These are phyloP conservation scores for Calameuta pallipes DNA, from an alignment of 2,888 invertebrate genomes.

Conservation along the genomic window DNA sequence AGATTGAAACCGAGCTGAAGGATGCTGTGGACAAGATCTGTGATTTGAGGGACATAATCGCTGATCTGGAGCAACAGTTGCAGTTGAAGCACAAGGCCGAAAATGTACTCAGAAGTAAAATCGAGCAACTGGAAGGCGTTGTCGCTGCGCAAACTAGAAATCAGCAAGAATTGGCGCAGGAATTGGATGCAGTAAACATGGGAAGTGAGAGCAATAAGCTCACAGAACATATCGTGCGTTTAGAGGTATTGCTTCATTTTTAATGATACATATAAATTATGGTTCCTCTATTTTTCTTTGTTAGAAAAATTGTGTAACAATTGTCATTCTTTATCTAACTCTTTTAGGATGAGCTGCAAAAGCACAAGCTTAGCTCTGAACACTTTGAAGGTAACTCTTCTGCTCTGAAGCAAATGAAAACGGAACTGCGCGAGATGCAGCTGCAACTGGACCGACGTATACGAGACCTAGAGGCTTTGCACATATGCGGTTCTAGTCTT, in stretches of 20 bases:
- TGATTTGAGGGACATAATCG: conserved; percentile 81
- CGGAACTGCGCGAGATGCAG: conserved; percentile 75
- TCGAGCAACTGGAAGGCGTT: conserved; percentile 70
- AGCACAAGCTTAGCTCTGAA: conserved; percentile 67
- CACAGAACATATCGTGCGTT: conserved; percentile 66
- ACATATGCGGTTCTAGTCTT: conserved; percentile 74
- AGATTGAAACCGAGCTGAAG: conserved; percentile 78
- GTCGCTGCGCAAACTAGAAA: conserved; percentile 71
- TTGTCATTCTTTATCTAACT: conserved; percentile 31
- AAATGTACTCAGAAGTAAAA: conserved; percentile 71
- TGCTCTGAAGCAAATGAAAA: conserved; percentile 65
- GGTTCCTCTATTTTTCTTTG: neutral
- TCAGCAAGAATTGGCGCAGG: conserved; percentile 70
- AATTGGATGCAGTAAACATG: conserved; percentile 69
- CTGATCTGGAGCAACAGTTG: conserved; percentile 80
- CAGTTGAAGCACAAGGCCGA: conserved; percentile 76
- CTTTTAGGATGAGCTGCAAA: conserved; percentile 68
- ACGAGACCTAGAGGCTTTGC: conserved; percentile 78
- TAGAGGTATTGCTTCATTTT: conserved; percentile 61
- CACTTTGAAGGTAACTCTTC: conserved; percentile 67
- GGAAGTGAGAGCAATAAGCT: conserved; percentile 65
- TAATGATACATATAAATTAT: conserved; percentile 11
- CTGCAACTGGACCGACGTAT: conserved; percentile 77
- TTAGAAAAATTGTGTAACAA: neutral
- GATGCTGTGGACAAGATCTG: conserved; percentile 81